Evolutionary conservation across 2,888 invertebrate species (phyloP).

Genomic region (Diarsia mendica): DNA sequence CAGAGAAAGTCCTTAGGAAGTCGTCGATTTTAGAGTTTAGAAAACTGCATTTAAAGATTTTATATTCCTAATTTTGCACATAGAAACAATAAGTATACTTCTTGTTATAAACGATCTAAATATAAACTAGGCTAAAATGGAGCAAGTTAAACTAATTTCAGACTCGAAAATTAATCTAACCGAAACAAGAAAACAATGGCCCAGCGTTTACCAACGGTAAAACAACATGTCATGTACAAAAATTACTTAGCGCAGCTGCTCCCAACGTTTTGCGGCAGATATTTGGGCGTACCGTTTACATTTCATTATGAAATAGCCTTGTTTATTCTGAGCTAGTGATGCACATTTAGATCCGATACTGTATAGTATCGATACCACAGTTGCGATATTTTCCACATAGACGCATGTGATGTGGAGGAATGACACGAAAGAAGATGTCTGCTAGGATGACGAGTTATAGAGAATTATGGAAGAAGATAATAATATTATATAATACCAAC

Average conservation of each 20-base stretch:
- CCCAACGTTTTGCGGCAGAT: slow-evolving; percentile 50
- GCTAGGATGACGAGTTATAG: too few relatives aligned
- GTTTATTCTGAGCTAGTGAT: slow-evolving; percentile 48
- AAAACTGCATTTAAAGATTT: background rate
- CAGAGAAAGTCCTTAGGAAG: background rate
- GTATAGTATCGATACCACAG: background rate
- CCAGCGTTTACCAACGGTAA: slow-evolving; percentile 18
- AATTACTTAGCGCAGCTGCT: slow-evolving; percentile 46
- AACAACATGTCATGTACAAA: slow-evolving; percentile 49
- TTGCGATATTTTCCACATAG: too few relatives aligned
- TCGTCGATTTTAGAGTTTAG: background rate
- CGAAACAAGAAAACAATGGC: slow-evolving; percentile 10
- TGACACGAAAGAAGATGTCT: too few relatives aligned
- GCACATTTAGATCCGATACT: background rate
- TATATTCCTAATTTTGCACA: background rate
- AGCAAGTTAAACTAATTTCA: background rate
- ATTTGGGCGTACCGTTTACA: slow-evolving; percentile 59
- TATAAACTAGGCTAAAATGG: background rate
- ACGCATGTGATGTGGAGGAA: too few relatives aligned
- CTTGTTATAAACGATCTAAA: background rate
- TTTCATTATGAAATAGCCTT: slow-evolving; percentile 61
- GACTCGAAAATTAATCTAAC: slow-evolving; percentile 14
- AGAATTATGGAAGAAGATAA: too few relatives aligned
- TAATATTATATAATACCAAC: too few relatives aligned
- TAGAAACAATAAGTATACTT: background rate